A percentile compares a stretch with the other conserved stretches of the same genome.
Evolutionary conservation across 1,140 invertebrate species (phyloP).

Genomic region (Protaetia brevitarsis): DNA sequence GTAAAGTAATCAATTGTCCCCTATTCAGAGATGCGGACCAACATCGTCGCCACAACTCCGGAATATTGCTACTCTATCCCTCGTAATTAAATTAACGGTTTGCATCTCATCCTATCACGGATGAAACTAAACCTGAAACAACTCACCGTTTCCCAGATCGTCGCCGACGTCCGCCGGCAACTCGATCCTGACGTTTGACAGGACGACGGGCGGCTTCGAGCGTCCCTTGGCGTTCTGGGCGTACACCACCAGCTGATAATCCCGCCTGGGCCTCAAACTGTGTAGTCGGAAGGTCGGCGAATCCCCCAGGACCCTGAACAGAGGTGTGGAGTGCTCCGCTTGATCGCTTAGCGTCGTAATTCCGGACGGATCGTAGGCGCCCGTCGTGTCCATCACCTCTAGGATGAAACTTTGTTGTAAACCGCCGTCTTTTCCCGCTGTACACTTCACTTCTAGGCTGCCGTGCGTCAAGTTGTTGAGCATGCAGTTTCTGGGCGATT

Average conservation of each 20-base stretch:
- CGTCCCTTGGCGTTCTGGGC: conserved; percentile 69
- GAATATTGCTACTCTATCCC: not conserved
- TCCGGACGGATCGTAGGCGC: conserved; percentile 48
- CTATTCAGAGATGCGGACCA: no score
- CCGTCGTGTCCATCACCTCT: conserved; percentile 70
- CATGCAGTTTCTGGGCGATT: conserved; percentile 66
- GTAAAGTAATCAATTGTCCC: no score
- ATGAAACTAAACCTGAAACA: conserved; percentile 24
- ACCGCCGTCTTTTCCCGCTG: conserved; percentile 76
- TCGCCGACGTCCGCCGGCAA: conserved; percentile 24
- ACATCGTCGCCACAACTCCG: no score
- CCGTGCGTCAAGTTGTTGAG: conserved; percentile 58
- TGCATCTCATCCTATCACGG: not conserved
- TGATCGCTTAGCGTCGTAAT: conserved; percentile 61
- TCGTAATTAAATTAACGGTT: not conserved
- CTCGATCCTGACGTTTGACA: conserved; percentile 56
- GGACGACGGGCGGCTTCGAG: conserved; percentile 60
- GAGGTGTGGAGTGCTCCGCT: conserved; percentile 50
- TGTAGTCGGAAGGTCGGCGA: conserved; percentile 63
- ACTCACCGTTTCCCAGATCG: conserved; percentile 38
- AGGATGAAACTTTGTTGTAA: conserved; percentile 78
- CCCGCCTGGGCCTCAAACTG: conserved; percentile 61
- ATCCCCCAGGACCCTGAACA: conserved; percentile 59
- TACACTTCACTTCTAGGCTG: conserved; percentile 69
- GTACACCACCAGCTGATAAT: conserved; percentile 66